Conservation (phyloP, 2,113 vertebrate genomes). For the Phyllostomus hastatus region DNA sequence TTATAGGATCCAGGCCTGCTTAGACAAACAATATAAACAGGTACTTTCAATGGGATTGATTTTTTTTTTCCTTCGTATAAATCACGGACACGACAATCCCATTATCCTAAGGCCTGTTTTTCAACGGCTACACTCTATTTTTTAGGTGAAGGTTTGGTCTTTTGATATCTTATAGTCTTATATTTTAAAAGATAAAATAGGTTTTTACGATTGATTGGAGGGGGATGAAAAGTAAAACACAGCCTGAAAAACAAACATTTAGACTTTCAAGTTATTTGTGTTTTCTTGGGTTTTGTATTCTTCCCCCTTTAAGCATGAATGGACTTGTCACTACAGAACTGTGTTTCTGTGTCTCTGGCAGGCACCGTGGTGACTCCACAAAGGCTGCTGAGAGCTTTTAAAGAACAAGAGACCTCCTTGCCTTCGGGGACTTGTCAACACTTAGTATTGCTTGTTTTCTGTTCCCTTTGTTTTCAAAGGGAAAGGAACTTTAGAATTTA, state of each 20-base stretch:
- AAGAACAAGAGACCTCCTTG: constrained; percentile 45
- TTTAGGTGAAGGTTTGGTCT: not conserved
- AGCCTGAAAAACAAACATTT: constrained; percentile 63
- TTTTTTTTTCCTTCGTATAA: not conserved
- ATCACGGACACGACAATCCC: not conserved
- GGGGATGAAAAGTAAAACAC: constrained; percentile 45
- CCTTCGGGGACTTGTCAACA: constrained; percentile 60
- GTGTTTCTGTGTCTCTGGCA: constrained; percentile 44
- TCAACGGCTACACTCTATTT: not conserved
- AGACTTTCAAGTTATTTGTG: constrained; percentile 59
- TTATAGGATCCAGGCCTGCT: not conserved
- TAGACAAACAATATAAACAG: not conserved
- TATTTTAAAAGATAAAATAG: constrained; percentile 58
- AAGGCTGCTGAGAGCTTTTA: constrained; percentile 53
- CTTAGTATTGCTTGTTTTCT: constrained; percentile 59
- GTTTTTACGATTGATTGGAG: constrained; percentile 64
- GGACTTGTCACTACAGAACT: constrained; percentile 42
- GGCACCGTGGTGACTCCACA: constrained; percentile 54
- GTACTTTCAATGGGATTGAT: not conserved
- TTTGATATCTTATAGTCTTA: constrained; percentile 29
- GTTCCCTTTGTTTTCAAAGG: constrained; percentile 59
- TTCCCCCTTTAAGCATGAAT: constrained; percentile 44
- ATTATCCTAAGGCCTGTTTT: not conserved
- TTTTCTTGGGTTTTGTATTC: constrained; percentile 39
- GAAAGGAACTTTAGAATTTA: constrained; percentile 61